These are phyloP conservation scores for Chelidonichthys spinosus DNA, from an alignment of 2,797 vertebrate species.

Conservation along the genomic window DNA sequence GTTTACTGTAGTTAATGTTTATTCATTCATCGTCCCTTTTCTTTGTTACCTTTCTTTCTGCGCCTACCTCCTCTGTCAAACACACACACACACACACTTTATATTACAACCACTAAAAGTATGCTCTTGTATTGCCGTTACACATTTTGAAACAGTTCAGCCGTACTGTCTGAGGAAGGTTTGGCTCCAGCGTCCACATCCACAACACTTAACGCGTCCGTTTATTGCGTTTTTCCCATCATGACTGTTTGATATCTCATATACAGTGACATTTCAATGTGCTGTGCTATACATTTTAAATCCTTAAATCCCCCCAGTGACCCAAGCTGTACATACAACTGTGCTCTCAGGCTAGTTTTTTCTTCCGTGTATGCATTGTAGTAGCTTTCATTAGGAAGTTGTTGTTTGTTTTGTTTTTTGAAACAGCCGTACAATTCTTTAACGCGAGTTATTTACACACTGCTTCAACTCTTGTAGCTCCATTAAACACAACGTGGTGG, in stretches of 20 bases:
- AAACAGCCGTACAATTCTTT: slow-evolving; percentile 12
- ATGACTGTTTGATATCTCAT: slow-evolving; percentile 60
- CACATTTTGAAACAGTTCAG: slow-evolving; percentile 28
- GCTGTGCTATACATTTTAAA: slow-evolving; percentile 62
- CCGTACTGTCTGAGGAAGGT: slow-evolving; percentile 21
- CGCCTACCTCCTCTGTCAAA: too few relatives aligned
- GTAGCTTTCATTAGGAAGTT: slow-evolving; percentile 56
- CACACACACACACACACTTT: slow-evolving; percentile 4
- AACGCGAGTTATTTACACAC: slow-evolving; percentile 39
- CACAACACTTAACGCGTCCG: not conserved
- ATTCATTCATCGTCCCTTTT: slow-evolving; percentile 11
- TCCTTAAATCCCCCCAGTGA: slow-evolving; percentile 58
- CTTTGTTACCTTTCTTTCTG: slow-evolving; percentile 12
- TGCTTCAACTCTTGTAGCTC: slow-evolving; percentile 65
- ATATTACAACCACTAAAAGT: slow-evolving; percentile 10
- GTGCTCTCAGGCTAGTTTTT: slow-evolving; percentile 64
- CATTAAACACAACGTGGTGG: slow-evolving; percentile 44
- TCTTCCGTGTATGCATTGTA: slow-evolving; percentile 72
- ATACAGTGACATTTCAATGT: slow-evolving; percentile 63
- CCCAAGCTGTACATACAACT: slow-evolving; percentile 75
- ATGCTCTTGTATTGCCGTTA: slow-evolving; percentile 42
- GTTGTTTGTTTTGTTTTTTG: slow-evolving; percentile 12
- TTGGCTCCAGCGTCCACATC: slow-evolving; percentile 9
- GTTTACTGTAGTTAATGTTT: slow-evolving; percentile 46
- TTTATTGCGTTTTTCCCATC: slow-evolving; percentile 35